Percentiles rank a stretch among this genome's conserved stretches.
These are phyloP conservation scores for Ictidomys tridecemlineatus DNA, from an alignment of 2,113 vertebrate genomes.

Conservation along the genomic window DNA sequence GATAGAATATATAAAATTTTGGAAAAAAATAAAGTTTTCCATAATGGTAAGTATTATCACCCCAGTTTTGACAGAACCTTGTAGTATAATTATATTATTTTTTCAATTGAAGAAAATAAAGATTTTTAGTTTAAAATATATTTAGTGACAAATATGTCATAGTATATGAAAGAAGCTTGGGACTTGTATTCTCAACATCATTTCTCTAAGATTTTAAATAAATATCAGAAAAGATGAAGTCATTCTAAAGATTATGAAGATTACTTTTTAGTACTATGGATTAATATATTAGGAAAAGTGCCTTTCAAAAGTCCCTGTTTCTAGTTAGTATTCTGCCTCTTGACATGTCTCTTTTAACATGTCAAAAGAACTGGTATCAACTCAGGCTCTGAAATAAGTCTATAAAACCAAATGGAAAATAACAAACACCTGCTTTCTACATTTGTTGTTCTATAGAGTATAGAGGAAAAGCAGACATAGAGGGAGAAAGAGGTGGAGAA, in stretches of 20 bases:
- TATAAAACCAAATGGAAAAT: constrained; percentile 7
- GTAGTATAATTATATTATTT: not conserved
- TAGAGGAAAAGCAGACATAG: not conserved
- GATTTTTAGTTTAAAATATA: constrained; percentile 28
- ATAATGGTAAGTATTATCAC: constrained; percentile 7
- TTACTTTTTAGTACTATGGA: constrained; percentile 36
- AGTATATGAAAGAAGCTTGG: not conserved
- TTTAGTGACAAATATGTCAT: not conserved
- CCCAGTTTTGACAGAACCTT: not conserved
- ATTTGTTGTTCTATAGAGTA: not conserved
- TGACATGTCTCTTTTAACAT: not conserved
- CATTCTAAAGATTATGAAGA: not conserved
- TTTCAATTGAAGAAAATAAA: constrained; percentile 45
- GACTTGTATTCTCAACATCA: not conserved
- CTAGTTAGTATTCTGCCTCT: constrained; percentile 37
- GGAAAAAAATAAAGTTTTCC: constrained; percentile 4
- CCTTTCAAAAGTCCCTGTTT: constrained; percentile 9
- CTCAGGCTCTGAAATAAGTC: not conserved
- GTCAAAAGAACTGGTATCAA: not conserved
- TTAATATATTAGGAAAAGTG: constrained; percentile 30
- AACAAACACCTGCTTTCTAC: not conserved
- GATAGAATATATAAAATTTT: constrained; percentile 26
- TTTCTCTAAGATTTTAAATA: constrained; percentile 44
- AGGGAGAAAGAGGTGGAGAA: not conserved
- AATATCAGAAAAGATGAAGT: constrained; percentile 47